Conservation (phyloP, 1,140 invertebrate genomes). For the Lamellibrachia luymesi region DNA sequence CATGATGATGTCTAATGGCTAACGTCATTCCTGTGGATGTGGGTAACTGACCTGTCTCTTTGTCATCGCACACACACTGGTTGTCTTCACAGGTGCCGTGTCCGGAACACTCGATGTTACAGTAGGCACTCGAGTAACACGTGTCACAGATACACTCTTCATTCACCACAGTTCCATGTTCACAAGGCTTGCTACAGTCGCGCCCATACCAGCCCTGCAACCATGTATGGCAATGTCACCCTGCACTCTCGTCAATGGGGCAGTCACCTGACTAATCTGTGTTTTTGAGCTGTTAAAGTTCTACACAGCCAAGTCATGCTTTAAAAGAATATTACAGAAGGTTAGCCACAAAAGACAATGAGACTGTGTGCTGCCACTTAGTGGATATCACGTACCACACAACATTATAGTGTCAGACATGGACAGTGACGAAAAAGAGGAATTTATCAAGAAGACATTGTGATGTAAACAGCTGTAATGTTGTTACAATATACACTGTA, state of each 20-base stretch:
- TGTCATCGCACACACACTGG: conserved; percentile 28
- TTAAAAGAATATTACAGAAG: neutral
- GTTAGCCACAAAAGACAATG: neutral
- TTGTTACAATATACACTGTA: too few relatives aligned
- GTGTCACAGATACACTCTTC: conserved; percentile 29
- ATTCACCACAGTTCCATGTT: conserved; percentile 32
- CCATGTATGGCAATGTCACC: neutral
- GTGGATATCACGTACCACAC: too few relatives aligned
- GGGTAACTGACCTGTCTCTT: neutral
- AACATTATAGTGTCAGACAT: too few relatives aligned
- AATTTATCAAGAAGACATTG: too few relatives aligned
- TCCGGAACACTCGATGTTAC: conserved; percentile 34
- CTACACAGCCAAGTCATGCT: too few relatives aligned
- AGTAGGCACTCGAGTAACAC: conserved; percentile 33
- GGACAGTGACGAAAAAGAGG: too few relatives aligned
- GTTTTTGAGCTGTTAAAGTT: too few relatives aligned
- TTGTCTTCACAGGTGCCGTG: conserved; percentile 29
- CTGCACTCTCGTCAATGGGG: neutral
- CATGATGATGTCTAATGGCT: neutral
- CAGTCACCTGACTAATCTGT: neutral
- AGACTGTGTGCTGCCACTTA: neutral
- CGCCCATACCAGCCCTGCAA: conserved; percentile 34
- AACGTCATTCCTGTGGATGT: neutral
- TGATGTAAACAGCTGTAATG: too few relatives aligned
- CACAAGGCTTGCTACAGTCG: conserved; percentile 32